Conservation (phyloP, 2,797 vertebrate species). For the Carduelis carduelis region DNA sequence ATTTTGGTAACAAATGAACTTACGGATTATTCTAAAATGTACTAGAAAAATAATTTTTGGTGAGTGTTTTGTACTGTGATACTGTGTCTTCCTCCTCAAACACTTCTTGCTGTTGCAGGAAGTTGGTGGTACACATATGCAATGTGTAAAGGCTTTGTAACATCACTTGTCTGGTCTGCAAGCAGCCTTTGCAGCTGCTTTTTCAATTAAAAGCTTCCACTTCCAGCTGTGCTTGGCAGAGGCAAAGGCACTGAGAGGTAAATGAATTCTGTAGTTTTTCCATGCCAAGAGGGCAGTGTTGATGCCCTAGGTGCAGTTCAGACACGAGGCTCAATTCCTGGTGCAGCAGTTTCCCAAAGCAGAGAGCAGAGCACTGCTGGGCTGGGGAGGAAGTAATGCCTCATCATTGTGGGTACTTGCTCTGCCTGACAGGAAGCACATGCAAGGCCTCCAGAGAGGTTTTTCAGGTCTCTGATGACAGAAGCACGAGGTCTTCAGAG, state of each 20-base stretch:
- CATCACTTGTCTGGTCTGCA: not conserved
- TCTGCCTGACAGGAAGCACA: constrained; percentile 24
- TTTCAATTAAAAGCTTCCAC: not conserved
- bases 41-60: not conserved
- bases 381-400: constrained; percentile 19
- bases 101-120: constrained; percentile 32
- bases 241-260: not conserved
- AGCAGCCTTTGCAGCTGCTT: not conserved
- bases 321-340: not conserved
- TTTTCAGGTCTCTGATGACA: not conserved
- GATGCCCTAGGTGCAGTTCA: not conserved
- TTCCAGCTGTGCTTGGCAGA: not conserved
- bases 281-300: not conserved
- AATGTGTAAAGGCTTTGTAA: not conserved
- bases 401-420: not conserved
- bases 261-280: not conserved
- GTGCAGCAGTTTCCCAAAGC: not conserved
- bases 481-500: not conserved
- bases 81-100: not conserved
- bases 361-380: not conserved
- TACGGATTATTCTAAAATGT: not conserved
- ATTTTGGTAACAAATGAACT: not conserved
- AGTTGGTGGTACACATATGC: not conserved
- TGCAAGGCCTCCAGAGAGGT: not conserved
- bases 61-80: not conserved